Conservation (phyloP, 2,888 invertebrate species). For the Oscheius sp. region DNA sequence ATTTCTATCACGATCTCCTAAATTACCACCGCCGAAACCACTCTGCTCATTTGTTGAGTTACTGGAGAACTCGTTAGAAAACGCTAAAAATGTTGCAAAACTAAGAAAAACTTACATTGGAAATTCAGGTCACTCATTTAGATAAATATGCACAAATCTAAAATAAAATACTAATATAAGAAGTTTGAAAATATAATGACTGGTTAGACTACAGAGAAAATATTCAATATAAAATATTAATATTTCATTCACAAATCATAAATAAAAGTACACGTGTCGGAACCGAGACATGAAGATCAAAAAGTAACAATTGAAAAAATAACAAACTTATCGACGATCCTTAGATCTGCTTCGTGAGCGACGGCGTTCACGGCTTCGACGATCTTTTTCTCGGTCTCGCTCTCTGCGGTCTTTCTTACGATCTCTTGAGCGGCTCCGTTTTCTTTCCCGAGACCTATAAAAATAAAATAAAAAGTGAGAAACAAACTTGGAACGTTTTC, state of each 20-base stretch:
- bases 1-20: slow-evolving; percentile 41
- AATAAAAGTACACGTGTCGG: slow-evolving; percentile 12
- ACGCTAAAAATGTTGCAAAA: slow-evolving; percentile 13
- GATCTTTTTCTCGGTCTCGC: slow-evolving; percentile 29
- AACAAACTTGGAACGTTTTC: slow-evolving; percentile 31
- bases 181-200: background rate
- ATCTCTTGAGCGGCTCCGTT: slow-evolving; percentile 32
- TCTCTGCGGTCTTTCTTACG: slow-evolving; percentile 25
- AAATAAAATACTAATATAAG: background rate
- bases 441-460: slow-evolving; percentile 5
- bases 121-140: slow-evolving; percentile 50
- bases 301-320: slow-evolving; percentile 8
- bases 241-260: slow-evolving; percentile 12
- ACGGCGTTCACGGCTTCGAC: background rate
- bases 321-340: slow-evolving; percentile 10
- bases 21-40: slow-evolving; percentile 46
- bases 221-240: background rate
- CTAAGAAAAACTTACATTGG: slow-evolving; percentile 48
- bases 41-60: slow-evolving; percentile 50
- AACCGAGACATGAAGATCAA: slow-evolving; percentile 5
- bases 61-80: slow-evolving; percentile 27
- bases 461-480: background rate
- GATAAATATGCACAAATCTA: background rate
- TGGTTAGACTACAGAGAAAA: background rate
- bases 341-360: slow-evolving; percentile 6